Evolutionary conservation across 2,888 invertebrate species (phyloP).

Genomic region (Eristalis pertinax): DNA sequence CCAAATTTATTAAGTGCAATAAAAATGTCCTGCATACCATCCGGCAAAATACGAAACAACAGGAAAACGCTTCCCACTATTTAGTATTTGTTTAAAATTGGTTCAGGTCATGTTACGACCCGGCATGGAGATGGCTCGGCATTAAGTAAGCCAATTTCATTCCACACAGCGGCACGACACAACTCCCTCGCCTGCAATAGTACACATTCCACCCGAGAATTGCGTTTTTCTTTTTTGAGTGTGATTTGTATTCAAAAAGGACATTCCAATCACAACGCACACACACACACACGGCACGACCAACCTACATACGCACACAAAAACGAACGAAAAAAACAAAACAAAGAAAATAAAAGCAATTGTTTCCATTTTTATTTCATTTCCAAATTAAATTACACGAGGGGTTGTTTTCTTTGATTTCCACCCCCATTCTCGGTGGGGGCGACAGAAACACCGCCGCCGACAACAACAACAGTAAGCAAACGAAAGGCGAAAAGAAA

Average conservation of each 20-base stretch:
- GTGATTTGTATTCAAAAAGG: slow-evolving; percentile 41
- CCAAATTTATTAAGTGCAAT: not conserved
- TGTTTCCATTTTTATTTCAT: slow-evolving; percentile 46
- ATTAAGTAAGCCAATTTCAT: slow-evolving; percentile 23
- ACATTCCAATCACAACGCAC: slow-evolving; percentile 23
- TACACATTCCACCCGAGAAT: slow-evolving; percentile 2
- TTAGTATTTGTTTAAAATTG: not conserved
- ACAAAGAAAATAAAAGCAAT: slow-evolving; percentile 13
- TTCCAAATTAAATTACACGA: slow-evolving; percentile 42
- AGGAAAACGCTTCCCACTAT: not conserved
- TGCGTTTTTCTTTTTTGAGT: not conserved
- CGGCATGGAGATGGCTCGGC: not conserved
- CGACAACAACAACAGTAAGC: not conserved
- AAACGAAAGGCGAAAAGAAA: not conserved
- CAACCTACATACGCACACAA: not conserved
- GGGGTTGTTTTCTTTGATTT: slow-evolving; percentile 48
- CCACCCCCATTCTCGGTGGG: not conserved
- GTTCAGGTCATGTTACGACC: slow-evolving; percentile 4
- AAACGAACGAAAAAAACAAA: not conserved
- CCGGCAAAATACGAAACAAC: not conserved
- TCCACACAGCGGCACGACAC: slow-evolving; percentile 13
- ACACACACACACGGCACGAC: not conserved
- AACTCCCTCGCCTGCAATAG: slow-evolving; percentile 2
- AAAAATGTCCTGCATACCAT: not conserved
- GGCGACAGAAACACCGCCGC: not conserved